Percentiles rank a stretch among this genome's conserved stretches.
Evolutionary conservation across 2,113 vertebrate species (phyloP).

Genomic region (Oenanthe oenanthe): DNA sequence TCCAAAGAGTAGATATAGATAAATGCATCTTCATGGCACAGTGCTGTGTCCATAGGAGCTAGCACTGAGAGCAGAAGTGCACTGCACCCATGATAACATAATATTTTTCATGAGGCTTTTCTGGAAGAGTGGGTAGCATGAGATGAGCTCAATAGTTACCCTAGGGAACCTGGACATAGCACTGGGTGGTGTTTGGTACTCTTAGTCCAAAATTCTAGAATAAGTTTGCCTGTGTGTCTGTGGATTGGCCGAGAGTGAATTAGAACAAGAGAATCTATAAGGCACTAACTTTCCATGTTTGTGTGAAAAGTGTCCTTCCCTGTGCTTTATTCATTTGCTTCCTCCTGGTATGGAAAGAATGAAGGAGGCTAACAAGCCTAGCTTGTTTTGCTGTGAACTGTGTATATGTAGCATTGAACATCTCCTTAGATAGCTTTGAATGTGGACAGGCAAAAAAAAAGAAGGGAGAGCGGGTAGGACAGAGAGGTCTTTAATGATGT

Average conservation of each 20-base stretch:
- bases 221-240: not conserved
- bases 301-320: not conserved
- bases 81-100: not conserved
- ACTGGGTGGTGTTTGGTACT: fast-evolving
- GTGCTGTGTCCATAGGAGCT: not conserved
- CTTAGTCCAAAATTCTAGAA: not conserved
- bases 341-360: not conserved
- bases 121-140: not conserved
- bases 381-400: conserved; percentile 2
- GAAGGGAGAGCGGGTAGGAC: fast-evolving
- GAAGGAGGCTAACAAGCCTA: conserved; percentile 8
- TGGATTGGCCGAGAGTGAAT: not conserved
- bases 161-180: not conserved
- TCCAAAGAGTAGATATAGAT: not conserved
- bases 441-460: not conserved
- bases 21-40: not conserved
- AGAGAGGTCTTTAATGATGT: not conserved
- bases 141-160: not conserved
- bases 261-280: not conserved
- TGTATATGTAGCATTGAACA: not conserved
- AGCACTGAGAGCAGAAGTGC: not conserved
- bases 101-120: not conserved
- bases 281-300: not conserved
- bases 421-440: not conserved
- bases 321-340: not conserved